phyloP scores from a whole-genome alignment of 2,113 vertebrate species.

The Prolemur simus region DNA sequence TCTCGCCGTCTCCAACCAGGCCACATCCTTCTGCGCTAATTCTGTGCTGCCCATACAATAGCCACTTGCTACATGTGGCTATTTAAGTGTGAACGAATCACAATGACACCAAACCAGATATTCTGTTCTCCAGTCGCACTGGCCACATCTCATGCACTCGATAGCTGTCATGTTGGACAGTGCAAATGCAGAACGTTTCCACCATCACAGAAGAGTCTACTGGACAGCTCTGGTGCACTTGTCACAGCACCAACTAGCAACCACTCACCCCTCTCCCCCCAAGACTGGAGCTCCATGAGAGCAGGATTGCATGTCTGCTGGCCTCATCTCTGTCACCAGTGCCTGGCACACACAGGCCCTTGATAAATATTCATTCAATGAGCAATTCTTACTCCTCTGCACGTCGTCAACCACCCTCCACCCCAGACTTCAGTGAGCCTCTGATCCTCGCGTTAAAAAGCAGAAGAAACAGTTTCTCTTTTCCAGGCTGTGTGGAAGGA shows the following conservation, averaged over 20 bases:
- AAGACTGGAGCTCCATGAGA: background rate
- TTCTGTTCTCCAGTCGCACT: background rate
- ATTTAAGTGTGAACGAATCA: background rate
- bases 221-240: background rate
- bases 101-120: background rate
- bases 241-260: background rate
- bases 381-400: background rate
- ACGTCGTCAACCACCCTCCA: background rate
- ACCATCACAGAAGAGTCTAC: no score
- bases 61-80: background rate
- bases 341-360: background rate
- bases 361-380: background rate
- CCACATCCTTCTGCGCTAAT: background rate
- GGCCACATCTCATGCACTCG: background rate
- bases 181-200: no score
- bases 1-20: background rate
- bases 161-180: background rate
- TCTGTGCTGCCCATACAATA: background rate
- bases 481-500: background rate
- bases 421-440: background rate
- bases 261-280: no score
- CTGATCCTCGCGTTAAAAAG: background rate
- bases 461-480: background rate
- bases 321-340: background rate
- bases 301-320: background rate